Evolutionary conservation across 2,797 vertebrate species (phyloP).

Genomic region (Etheostoma perlongum): DNA sequence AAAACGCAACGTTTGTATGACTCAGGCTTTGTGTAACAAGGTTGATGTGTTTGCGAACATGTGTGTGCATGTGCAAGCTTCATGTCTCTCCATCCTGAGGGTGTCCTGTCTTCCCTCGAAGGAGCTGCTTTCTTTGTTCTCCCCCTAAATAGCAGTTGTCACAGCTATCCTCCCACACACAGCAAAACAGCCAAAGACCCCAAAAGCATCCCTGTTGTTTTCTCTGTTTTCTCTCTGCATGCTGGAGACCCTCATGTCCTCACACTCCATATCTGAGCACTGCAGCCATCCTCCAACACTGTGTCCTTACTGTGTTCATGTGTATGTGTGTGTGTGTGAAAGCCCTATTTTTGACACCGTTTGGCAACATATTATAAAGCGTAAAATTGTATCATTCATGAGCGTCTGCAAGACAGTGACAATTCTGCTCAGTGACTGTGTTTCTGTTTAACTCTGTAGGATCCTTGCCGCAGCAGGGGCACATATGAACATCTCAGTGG

Average conservation of each 20-base stretch:
- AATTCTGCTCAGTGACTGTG: slow-evolving; percentile 29
- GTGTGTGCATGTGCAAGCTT: slow-evolving; percentile 34
- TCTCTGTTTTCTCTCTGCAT: slow-evolving; percentile 41
- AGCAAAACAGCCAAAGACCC: slow-evolving; percentile 62
- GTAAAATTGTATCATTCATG: slow-evolving; percentile 40
- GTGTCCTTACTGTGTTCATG: neutral
- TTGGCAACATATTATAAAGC: slow-evolving; percentile 18
- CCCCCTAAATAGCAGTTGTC: slow-evolving; percentile 78
- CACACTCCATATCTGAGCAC: slow-evolving; percentile 48
- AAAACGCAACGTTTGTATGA: slow-evolving; percentile 41
- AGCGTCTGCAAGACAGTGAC: slow-evolving; percentile 10
- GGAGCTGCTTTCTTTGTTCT: slow-evolving; percentile 66
- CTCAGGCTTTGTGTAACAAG: slow-evolving; percentile 26
- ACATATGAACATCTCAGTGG: slow-evolving; percentile 97
- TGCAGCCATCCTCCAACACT: slow-evolving; percentile 50
- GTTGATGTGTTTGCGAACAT: neutral
- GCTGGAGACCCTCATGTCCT: slow-evolving; percentile 55
- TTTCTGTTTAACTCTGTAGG: slow-evolving; percentile 76
- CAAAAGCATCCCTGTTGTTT: slow-evolving; percentile 55
- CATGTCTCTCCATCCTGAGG: slow-evolving; percentile 45
- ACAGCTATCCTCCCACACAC: slow-evolving; percentile 77
- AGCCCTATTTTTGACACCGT: slow-evolving; percentile 11
- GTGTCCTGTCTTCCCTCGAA: slow-evolving; percentile 63
- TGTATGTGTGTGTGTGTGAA: slow-evolving; percentile 28
- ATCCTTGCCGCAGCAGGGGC: slow-evolving; percentile 96